A percentile compares a stretch with the other conserved stretches of the same genome.
These are phyloP conservation scores for Ctenosaura bakeri DNA, from an alignment of 2,797 vertebrate genomes.

Conservation along the genomic window DNA sequence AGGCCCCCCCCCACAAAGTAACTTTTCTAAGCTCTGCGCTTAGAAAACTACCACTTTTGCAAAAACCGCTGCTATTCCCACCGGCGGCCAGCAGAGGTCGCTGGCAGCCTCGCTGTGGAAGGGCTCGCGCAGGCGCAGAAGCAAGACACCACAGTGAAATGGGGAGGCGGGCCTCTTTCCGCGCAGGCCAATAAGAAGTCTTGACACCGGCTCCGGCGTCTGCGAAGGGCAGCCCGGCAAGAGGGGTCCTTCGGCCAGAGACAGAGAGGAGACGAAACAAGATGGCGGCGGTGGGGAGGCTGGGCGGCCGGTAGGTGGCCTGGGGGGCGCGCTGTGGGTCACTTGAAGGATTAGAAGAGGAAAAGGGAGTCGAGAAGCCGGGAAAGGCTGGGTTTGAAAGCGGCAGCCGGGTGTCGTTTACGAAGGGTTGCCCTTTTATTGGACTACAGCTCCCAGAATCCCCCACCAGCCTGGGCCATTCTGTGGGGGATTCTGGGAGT, in stretches of 20 bases:
- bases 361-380: too few species aligned
- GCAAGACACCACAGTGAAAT: too few species aligned
- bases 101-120: not conserved
- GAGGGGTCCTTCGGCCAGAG: not conserved
- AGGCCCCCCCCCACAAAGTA: too few species aligned
- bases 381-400: too few species aligned
- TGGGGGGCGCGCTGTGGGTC: fast-evolving
- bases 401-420: too few species aligned
- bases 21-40: too few species aligned
- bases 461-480: not conserved
- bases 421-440: too few species aligned
- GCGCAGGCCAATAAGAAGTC: not conserved
- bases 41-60: too few species aligned
- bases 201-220: not conserved
- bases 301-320: constrained; percentile 74
- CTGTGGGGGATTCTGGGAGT: not conserved
- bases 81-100: constrained; percentile 8
- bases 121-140: not conserved
- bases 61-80: not conserved
- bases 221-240: not conserved
- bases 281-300: constrained; percentile 65
- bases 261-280: constrained; percentile 20
- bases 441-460: not conserved
- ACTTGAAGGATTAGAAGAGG: too few species aligned
- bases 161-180: not conserved